phyloP scores from a whole-genome alignment of 2,888 invertebrate species.

The Chouioia cunea region DNA sequence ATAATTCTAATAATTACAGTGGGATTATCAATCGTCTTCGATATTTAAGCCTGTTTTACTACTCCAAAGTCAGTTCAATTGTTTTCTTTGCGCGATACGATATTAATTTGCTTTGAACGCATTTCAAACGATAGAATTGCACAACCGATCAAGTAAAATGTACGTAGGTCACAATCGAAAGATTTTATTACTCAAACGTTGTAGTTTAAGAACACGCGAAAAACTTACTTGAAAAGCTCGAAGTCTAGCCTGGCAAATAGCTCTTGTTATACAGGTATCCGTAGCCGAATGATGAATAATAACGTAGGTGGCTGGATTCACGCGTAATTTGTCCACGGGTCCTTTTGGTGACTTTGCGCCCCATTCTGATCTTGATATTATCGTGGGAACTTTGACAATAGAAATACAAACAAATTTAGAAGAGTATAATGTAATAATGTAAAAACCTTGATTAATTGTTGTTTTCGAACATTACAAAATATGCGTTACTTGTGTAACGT shows the following conservation, averaged over 20 bases:
- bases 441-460: too few species aligned
- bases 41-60: too few species aligned
- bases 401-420: not conserved
- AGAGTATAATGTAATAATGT: too few species aligned
- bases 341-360: conserved; percentile 60
- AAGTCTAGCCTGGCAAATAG: conserved; percentile 64
- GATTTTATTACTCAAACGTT: not conserved
- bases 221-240: conserved; percentile 65
- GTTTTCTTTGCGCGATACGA: too few species aligned
- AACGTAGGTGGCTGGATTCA: conserved; percentile 65
- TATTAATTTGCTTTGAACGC: too few species aligned
- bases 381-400: conserved; percentile 53
- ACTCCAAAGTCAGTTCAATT: too few species aligned
- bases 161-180: conserved; percentile 1
- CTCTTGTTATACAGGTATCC: conserved; percentile 61
- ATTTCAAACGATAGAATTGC: too few species aligned
- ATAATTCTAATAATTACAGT: conserved; percentile 50
- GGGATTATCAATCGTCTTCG: too few species aligned
- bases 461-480: too few species aligned
- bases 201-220: not conserved
- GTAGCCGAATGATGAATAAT: conserved; percentile 69
- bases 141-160: too few species aligned
- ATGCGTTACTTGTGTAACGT: too few species aligned
- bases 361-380: conserved; percentile 67
- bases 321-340: conserved; percentile 40